Base-by-base conservation (phyloP, 2,113 vertebrate species). In the Epinephelus cyanopodus region DNA sequence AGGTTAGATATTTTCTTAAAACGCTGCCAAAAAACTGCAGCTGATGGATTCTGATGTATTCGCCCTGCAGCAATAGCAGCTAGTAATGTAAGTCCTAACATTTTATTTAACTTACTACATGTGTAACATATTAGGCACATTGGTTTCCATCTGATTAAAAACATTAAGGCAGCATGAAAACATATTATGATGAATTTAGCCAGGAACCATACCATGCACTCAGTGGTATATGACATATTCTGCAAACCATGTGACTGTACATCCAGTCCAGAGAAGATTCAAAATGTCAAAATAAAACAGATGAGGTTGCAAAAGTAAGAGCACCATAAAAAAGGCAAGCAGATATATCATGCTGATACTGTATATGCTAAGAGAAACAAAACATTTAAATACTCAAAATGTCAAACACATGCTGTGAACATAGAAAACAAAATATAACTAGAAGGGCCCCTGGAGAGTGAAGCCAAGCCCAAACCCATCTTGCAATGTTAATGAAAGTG, bases 271-370 rank as follows among this genome's bases (percentile, higher is more conserved):
- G 60, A 65, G 10, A 53, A 8, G 6, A 42, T 75, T 76, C 14
- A 25, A 45, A 65, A 64, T 60, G 37, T 79, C 48, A 71, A 70
- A 70, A 65, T 64, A 12, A 66, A 79, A 71, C 52, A 21, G 66
- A 72, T 70, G 57, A 74, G 48, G n/a, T 64, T 64, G 21, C 19
- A 12, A 57, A 54, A 25, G n/a, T 18, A 17, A 17, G 7, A 50
- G 48, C 13, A 52, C 33, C 23, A 25, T 27, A 23, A 73, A 79
- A n/a, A 61, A 42, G 13, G 56, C 15, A 21, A 3, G 11, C 17
- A 18, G 58, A 53, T 21, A 17, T 33, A n/a, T 57, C 11, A 0
- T 0, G 0, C 19, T 52, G 57, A 62, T 33, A 12, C 58, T 39
- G 2, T 23, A 17, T 25, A 21, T 17, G 6, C 14, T 7, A 27